Evolutionary conservation across 1,140 invertebrate species (phyloP).

Genomic region (Chironomus tepperi): DNA sequence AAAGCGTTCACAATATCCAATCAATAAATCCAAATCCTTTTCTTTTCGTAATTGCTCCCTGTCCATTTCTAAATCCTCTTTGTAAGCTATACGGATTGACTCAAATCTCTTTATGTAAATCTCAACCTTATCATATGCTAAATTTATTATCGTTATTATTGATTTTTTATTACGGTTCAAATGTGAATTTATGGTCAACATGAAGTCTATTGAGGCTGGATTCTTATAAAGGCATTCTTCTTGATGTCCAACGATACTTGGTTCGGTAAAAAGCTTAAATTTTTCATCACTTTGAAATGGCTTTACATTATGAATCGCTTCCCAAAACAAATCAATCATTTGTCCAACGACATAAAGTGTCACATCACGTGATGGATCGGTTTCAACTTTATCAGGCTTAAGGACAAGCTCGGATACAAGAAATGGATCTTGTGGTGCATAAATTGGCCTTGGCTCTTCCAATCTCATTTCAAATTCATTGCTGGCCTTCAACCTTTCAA

Average conservation of each 20-base stretch:
- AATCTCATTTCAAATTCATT: slow-evolving; percentile 29
- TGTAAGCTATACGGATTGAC: slow-evolving; percentile 55
- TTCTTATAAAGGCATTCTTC: slow-evolving; percentile 47
- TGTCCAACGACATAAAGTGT: slow-evolving; percentile 36
- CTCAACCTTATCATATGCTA: slow-evolving; percentile 51
- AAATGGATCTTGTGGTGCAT: slow-evolving; percentile 34
- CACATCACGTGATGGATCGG: slow-evolving; percentile 39
- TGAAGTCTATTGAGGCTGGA: slow-evolving; percentile 44
- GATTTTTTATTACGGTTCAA: slow-evolving; percentile 45
- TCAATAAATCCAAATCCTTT: slow-evolving; percentile 47
- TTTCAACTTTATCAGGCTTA: slow-evolving; percentile 36
- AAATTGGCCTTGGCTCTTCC: slow-evolving; percentile 30
- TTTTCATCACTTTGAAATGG: slow-evolving; percentile 33
- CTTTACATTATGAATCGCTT: slow-evolving; percentile 36
- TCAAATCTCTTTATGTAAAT: slow-evolving; percentile 59
- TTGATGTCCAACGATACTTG: slow-evolving; percentile 52
- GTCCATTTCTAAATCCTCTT: slow-evolving; percentile 56
- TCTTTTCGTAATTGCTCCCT: slow-evolving; percentile 44
- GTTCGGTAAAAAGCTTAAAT: slow-evolving; percentile 35
- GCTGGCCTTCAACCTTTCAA: slow-evolving; percentile 29
- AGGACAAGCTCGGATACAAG: slow-evolving; percentile 35
- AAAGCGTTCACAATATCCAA: slow-evolving; percentile 50
- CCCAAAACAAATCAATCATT: slow-evolving; percentile 38
- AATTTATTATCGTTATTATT: slow-evolving; percentile 46
- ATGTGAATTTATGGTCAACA: slow-evolving; percentile 45